These are phyloP conservation scores for Epirrhoe tristata DNA, from an alignment of 2,888 invertebrate species.

Conservation along the genomic window DNA sequence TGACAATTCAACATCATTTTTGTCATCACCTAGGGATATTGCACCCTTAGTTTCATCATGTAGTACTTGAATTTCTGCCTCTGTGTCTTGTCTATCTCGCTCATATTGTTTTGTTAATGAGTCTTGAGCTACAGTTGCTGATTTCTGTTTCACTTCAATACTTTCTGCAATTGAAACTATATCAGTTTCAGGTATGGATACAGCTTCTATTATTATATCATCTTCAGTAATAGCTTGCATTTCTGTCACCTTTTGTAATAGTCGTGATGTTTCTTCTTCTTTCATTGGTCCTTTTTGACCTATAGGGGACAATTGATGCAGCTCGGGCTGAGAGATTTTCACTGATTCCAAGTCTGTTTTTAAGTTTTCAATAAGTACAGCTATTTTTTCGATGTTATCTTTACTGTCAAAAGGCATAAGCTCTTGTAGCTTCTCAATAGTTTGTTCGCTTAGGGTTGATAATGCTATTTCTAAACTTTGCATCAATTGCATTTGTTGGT, in stretches of 20 bases:
- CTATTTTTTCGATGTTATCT: constrained; percentile 39
- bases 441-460: constrained; percentile 42
- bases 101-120: neutral
- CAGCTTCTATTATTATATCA: neutral
- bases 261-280: constrained; percentile 1
- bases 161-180: neutral
- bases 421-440: constrained; percentile 44
- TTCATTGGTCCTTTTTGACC: constrained; percentile 1
- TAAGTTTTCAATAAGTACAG: constrained; percentile 42
- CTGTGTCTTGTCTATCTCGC: neutral
- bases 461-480: constrained; percentile 50
- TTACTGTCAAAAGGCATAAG: constrained; percentile 34
- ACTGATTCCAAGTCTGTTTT: constrained; percentile 41
- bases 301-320: neutral
- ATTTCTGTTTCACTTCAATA: neutral
- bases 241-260: constrained; percentile 2
- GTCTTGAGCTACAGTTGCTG: neutral
- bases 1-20: neutral
- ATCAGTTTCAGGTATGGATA: neutral
- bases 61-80: neutral
- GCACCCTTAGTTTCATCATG: neutral
- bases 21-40: neutral
- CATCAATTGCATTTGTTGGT: constrained; percentile 45
- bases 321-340: constrained; percentile 15
- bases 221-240: constrained; percentile 8